phyloP scores from a whole-genome alignment of 2,113 vertebrate species.

The Lasiurus cinereus region DNA sequence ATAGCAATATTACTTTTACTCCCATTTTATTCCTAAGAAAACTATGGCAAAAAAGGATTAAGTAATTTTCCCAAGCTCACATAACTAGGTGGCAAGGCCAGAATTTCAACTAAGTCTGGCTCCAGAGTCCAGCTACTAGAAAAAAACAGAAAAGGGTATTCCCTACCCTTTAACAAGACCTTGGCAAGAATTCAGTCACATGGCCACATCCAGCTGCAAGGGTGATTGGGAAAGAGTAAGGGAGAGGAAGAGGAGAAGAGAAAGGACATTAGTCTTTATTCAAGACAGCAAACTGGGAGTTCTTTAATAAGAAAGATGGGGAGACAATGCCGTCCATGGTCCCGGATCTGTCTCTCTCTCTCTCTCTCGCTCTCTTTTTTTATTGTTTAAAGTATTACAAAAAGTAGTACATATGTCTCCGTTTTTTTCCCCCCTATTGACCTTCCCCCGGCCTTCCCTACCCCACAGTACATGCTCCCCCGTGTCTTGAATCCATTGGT shows the following conservation, averaged over 20 bases:
- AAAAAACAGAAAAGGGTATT: neutral
- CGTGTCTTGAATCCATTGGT: too few relatives aligned
- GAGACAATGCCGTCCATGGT: too few relatives aligned
- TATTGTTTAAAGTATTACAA: too few relatives aligned
- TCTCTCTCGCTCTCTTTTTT: too few relatives aligned
- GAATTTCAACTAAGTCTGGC: neutral
- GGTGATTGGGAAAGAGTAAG: neutral
- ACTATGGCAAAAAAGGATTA: neutral
- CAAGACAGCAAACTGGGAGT: neutral
- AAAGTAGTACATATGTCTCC: too few relatives aligned
- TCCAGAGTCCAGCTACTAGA: neutral
- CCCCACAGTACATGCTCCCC: too few relatives aligned
- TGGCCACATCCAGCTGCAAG: neutral
- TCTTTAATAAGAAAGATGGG: constrained; percentile 1
- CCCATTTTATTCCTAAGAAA: constrained; percentile 8
- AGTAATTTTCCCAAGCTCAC: neutral
- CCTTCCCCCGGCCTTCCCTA: too few relatives aligned
- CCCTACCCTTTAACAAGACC: neutral
- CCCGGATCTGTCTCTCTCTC: too few relatives aligned
- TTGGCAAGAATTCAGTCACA: constrained; percentile 5
- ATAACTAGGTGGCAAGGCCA: neutral
- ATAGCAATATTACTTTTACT: neutral
- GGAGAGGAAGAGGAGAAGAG: too few relatives aligned
- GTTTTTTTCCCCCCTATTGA: too few relatives aligned
- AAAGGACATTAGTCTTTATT: neutral